Conservation (phyloP, 1,140 invertebrate genomes). For the Babylonia areolata region DNA sequence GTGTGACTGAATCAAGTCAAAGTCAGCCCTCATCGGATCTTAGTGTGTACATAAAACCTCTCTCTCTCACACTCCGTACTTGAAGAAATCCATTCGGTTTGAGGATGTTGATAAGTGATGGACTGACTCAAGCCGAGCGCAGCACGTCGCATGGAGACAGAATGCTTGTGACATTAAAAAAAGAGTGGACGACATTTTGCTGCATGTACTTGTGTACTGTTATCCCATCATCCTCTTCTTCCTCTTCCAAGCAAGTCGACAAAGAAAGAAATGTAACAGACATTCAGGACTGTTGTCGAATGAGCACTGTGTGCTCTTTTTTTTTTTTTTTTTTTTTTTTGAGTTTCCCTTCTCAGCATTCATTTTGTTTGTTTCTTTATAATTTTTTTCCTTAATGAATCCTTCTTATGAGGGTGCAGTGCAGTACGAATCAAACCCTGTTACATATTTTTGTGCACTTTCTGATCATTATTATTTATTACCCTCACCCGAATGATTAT, state of each 20-base stretch:
- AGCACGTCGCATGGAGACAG: too few species aligned
- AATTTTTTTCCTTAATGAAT: not conserved
- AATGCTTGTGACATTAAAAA: not conserved
- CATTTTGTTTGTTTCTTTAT: not conserved
- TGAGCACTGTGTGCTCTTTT: not conserved
- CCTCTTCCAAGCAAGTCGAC: not conserved
- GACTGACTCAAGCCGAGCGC: not conserved
- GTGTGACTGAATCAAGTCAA: not conserved
- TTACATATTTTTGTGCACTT: not conserved
- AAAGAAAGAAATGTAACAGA: too few species aligned
- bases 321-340: not conserved
- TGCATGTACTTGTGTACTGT: too few species aligned
- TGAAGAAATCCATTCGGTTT: not conserved
- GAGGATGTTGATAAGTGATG: not conserved
- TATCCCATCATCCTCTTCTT: too few species aligned
- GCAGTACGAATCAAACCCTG: not conserved
- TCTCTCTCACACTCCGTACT: not conserved
- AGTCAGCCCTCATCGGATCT: not conserved
- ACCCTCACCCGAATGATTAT: too few species aligned
- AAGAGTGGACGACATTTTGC: not conserved
- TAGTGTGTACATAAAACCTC: not conserved
- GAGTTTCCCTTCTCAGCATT: too few species aligned
- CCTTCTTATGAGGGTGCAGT: not conserved
- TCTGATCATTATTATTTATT: too few species aligned
- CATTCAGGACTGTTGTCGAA: not conserved